phyloP scores from a whole-genome alignment of 2,113 vertebrate species.

The Hassar affinis region DNA sequence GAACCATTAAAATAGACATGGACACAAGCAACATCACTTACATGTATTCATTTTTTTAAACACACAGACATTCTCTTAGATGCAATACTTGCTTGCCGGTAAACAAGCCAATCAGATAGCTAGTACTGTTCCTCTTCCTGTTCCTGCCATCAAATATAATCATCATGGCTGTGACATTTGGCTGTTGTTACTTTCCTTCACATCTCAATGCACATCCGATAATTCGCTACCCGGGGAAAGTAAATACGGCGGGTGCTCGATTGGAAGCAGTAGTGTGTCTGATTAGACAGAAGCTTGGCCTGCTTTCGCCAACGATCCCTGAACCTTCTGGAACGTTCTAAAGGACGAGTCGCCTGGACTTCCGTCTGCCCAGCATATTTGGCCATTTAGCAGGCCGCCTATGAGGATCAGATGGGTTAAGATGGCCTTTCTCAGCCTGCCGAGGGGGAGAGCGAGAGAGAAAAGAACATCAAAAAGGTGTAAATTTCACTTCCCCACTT shows the following conservation, averaged over 20 bases:
- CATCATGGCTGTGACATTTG: slow-evolving; percentile 66
- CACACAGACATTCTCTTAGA: background rate
- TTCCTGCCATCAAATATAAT: slow-evolving; percentile 64
- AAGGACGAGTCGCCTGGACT: slow-evolving; percentile 80
- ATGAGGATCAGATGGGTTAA: slow-evolving; percentile 99
- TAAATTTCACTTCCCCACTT: slow-evolving; percentile 99
- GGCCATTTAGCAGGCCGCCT: slow-evolving; percentile 94
- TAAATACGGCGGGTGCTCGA: slow-evolving; percentile 26
- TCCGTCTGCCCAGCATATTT: slow-evolving; percentile 97
- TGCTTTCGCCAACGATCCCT: slow-evolving; percentile 61
- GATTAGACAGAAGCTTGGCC: slow-evolving; percentile 75
- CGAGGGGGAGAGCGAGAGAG: slow-evolving; percentile 62
- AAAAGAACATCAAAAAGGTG: slow-evolving; percentile 99
- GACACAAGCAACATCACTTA: background rate
- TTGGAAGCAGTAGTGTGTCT: slow-evolving; percentile 30
- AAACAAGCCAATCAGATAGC: background rate
- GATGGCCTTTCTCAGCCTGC: slow-evolving; percentile 97
- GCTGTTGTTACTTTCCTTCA: slow-evolving; percentile 60
- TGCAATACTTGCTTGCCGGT: too few relatives aligned
- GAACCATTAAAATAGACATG: background rate
- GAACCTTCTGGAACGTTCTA: slow-evolving; percentile 74
- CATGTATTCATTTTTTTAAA: background rate
- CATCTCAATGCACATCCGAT: slow-evolving; percentile 61
- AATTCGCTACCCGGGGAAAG: slow-evolving; percentile 36
- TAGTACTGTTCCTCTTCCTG: background rate